Evolutionary conservation across 1,140 invertebrate genomes (phyloP), one percentile per base, ranked within the genome.

Genomic region (Drosophila aff.): DNA sequence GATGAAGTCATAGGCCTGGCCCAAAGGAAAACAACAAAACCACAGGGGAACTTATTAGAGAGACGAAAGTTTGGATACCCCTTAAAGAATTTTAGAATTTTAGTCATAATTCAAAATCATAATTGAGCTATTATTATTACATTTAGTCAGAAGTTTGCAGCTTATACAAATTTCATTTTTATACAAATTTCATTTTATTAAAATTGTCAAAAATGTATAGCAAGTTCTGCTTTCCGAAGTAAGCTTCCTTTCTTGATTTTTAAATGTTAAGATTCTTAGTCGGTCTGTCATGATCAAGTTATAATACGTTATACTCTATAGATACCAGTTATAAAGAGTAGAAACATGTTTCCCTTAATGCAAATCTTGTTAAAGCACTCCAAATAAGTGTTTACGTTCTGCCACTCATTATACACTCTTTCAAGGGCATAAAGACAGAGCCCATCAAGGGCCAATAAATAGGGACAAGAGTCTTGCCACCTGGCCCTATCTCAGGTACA

Each of bases 1-100:
- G 82, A 87, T 87, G 83, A 82, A 86, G 84, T 86, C 83, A 86
- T 83, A 60, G 50, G 26, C 59, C n/a, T 76, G 33, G 50, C 47
- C 58, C 15, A 52, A 43, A 61, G 44, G 7, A 16, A 43, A 47
- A 44, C 49, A 18, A 28, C 41, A n/a, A 41, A 33, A 10, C 15
- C 16, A 18, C 3, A 2, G 11, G 21, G 33, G n/a, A n/a, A 38
- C 11, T 50, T 21, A 5, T 36, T 33, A 10, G 21, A 40, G 21
- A 47, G 15, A 16, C 2, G 9, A 23, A 50, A 13, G 13, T 47
- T 31, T 15, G 13, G 3, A 4, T 68, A 72, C 63, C 36, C 18
- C 26, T n/a, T 16, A 43, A 18, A n/a, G 31, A 13, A 16, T 13
- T 28, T 8, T 23, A 23, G 23, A 23, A 23, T 23, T 7, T 10